Percentiles rank a stretch among this genome's conserved stretches.
Evolutionary conservation across 2,888 invertebrate species (phyloP).

Genomic region (Drosophila birchii): DNA sequence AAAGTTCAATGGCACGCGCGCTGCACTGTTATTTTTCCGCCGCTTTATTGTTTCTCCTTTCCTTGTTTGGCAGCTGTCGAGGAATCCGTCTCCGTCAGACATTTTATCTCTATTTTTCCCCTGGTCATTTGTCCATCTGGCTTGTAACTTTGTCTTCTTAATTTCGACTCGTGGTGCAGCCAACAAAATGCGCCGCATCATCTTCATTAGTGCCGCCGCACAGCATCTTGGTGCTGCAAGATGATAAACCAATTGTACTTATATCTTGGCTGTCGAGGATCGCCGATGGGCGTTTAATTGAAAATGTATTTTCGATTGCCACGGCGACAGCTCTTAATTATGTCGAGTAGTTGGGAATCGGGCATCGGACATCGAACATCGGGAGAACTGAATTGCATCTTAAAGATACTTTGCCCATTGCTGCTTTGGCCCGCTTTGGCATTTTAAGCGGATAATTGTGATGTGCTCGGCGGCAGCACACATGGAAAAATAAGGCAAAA

Average conservation of each 20-base stretch:
- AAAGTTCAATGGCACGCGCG: slow-evolving; percentile 71
- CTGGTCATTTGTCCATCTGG: slow-evolving; percentile 42
- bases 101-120: slow-evolving; percentile 33
- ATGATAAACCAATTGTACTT: slow-evolving; percentile 69
- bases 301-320: slow-evolving; percentile 46
- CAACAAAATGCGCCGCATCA: slow-evolving; percentile 61
- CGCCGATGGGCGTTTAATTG: slow-evolving; percentile 63
- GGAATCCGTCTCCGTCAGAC: slow-evolving; percentile 62
- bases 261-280: slow-evolving; percentile 39
- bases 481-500: slow-evolving; percentile 74
- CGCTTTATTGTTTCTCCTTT: slow-evolving; percentile 23
- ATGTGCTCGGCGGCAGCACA: slow-evolving; percentile 40
- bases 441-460: slow-evolving; percentile 76
- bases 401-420: slow-evolving; percentile 73
- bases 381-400: slow-evolving; percentile 61
- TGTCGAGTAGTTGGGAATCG: slow-evolving; percentile 28
- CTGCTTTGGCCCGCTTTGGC: slow-evolving; percentile 68
- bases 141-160: slow-evolving; percentile 56
- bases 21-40: slow-evolving; percentile 29
- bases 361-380: slow-evolving; percentile 4
- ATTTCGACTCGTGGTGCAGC: slow-evolving; percentile 51
- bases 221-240: slow-evolving; percentile 32
- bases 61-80: slow-evolving; percentile 59
- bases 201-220: slow-evolving; percentile 53
- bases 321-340: slow-evolving; percentile 56